Conservation (phyloP, 2,888 invertebrate genomes). For the Copidosoma aretas region DNA sequence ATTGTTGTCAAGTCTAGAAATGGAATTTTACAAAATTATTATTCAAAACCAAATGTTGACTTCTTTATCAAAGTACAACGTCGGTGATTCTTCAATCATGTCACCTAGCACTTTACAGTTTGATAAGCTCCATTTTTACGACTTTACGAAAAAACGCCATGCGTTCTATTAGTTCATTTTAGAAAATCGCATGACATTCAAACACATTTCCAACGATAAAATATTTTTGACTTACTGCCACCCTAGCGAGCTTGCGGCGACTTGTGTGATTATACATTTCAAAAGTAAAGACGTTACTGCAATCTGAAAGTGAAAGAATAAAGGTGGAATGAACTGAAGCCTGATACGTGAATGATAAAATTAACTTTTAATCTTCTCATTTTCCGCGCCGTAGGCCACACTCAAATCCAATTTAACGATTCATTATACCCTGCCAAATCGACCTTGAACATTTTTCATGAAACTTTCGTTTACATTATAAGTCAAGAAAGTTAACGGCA, state of each 20-base stretch:
- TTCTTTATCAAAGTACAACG: slow-evolving; percentile 1
- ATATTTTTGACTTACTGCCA: slow-evolving; percentile 51
- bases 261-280: slow-evolving; percentile 36
- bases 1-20: slow-evolving; percentile 22
- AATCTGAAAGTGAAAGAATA: slow-evolving; percentile 40
- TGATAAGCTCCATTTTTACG: no score
- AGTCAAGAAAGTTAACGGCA: background rate
- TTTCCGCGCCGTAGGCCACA: no score
- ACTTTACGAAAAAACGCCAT: no score
- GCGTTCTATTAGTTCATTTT: no score
- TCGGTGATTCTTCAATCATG: no score
- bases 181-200: background rate
- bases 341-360: no score
- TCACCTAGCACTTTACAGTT: no score
- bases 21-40: slow-evolving; percentile 16
- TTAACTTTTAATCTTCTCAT: no score
- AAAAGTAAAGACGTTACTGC: slow-evolving; percentile 44
- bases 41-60: background rate
- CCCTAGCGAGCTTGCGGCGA: slow-evolving; percentile 36
- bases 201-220: background rate
- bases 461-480: background rate
- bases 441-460: background rate
- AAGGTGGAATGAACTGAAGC: no score
- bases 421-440: background rate
- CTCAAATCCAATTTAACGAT: no score